These are phyloP conservation scores for Drosophila prostipennis DNA, from an alignment of 2,888 invertebrate genomes.

Conservation along the genomic window DNA sequence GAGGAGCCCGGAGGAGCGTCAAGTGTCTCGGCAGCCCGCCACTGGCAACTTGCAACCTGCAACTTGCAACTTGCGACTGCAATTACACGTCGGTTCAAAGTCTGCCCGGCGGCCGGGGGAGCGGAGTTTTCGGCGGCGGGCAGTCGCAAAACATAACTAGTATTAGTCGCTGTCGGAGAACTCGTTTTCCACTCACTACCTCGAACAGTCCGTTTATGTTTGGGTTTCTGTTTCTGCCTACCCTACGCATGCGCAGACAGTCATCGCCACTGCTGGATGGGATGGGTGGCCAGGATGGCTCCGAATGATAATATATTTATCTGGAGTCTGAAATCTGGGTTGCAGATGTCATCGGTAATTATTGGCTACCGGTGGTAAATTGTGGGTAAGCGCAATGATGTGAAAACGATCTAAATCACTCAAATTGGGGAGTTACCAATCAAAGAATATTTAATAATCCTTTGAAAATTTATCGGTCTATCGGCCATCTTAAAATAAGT, in stretches of 20 bases:
- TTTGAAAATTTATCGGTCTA: no score
- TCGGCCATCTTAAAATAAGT: no score
- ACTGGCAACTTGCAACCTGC: conserved; percentile 30
- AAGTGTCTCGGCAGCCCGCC: conserved; percentile 57
- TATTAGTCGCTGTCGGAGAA: conserved; percentile 51
- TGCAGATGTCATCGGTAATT: conserved; percentile 34
- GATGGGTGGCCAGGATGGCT: conserved; percentile 17
- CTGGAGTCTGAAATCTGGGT: conserved; percentile 41
- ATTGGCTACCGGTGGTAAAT: conserved; percentile 2
- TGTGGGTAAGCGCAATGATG: background rate
- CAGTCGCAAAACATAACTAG: conserved; percentile 37
- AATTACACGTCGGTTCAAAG: conserved; percentile 39
- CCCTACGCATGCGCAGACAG: conserved; percentile 47
- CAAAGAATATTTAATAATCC: no score
- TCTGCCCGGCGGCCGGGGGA: conserved; percentile 27
- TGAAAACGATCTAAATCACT: conserved; percentile 1
- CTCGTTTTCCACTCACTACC: conserved; percentile 48
- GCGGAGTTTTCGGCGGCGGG: conserved; percentile 32
- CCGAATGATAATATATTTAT: conserved; percentile 36
- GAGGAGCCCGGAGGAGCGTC: conserved; percentile 51
- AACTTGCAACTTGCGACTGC: conserved; percentile 33
- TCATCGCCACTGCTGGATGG: conserved; percentile 24
- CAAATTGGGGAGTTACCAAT: background rate
- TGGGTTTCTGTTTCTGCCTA: conserved; percentile 33
- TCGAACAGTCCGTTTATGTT: conserved; percentile 18